Conservation (phyloP, 2,113 vertebrate species). For the Neolamprologus brichardi region DNA sequence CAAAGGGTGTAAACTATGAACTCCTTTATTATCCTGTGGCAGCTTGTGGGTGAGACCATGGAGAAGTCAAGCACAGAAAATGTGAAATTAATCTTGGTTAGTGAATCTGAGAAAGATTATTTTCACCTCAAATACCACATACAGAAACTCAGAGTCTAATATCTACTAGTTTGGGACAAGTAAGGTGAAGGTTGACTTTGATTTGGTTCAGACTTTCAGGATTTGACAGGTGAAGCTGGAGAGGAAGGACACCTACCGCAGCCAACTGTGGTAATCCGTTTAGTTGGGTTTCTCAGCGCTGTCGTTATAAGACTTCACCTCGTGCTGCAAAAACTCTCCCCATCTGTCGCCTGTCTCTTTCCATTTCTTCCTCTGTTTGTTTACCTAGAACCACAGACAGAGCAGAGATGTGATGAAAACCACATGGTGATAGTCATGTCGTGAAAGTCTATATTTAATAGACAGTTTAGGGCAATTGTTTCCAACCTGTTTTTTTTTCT, state of each 20-base stretch:
- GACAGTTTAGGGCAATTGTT: neutral
- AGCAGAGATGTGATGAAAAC: neutral
- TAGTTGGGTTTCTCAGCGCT: neutral
- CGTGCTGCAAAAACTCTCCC: neutral
- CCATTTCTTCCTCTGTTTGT: neutral
- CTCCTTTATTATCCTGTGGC: neutral
- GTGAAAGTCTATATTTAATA: neutral
- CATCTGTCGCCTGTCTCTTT: constrained; percentile 46
- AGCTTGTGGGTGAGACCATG: neutral
- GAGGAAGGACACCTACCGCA: neutral
- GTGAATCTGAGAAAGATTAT: neutral
- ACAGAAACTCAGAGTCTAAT: neutral
- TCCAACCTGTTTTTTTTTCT: neutral
- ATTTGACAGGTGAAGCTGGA: neutral
- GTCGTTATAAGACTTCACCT: neutral
- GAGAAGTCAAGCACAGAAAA: neutral
- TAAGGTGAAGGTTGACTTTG: neutral
- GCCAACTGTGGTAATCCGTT: constrained; percentile 27
- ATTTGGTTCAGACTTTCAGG: neutral
- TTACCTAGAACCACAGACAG: neutral
- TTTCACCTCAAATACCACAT: neutral
- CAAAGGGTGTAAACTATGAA: neutral
- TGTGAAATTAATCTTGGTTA: neutral
- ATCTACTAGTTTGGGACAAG: neutral
- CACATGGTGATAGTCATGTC: neutral